Base-by-base conservation (phyloP, 2,113 vertebrate genomes). In the Cryptomyrus ogoouensis region DNA sequence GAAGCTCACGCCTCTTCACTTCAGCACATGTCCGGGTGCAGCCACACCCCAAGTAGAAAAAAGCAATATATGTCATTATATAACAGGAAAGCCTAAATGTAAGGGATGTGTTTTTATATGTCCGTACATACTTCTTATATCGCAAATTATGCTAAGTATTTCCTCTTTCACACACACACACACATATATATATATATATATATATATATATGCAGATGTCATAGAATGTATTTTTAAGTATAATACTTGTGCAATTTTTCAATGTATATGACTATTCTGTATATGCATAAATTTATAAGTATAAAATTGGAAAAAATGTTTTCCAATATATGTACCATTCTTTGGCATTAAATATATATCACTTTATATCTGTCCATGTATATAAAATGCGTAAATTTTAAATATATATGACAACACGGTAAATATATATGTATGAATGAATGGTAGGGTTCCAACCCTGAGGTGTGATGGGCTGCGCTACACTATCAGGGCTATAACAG, bases 21-120 rank as follows among this genome's bases (percentile, higher is more conserved):
- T 88, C 35, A 62, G 42, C 52, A 62, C 53, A 42, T 19, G 39
- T 4, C 56, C 21, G 21, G 35, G 42, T 62, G 56, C 19, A 66
- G 56, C 58, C 31, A 53, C 87, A 42, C 56, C 87, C 56, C 87
- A 7, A 44, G 62, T 7, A 88, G 52, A 44, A 66, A 88, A 88
- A 88, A 88, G 86, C 86, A 87, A 87, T 87, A 87, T 87, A 87
- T 52, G 86, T 56, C 49, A 27, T 52, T 87, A 56, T 53, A 56
- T 87, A 35, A 56, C 50, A 87, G 31, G 50, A 87, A 58, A 87
- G 47, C 85, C 85, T 50, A 53, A 87, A 56, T 87, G 49, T 53
- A 31, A 87, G 86, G 74, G 49, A 39, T 87, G 50, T 53, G 31
- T 53, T 53, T 87, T 87, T 87, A 56, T 52, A 53, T 56, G 2